Evolutionary conservation across 2,113 vertebrate genomes (phyloP).

Genomic region (Tretioscincus oriximinensis): DNA sequence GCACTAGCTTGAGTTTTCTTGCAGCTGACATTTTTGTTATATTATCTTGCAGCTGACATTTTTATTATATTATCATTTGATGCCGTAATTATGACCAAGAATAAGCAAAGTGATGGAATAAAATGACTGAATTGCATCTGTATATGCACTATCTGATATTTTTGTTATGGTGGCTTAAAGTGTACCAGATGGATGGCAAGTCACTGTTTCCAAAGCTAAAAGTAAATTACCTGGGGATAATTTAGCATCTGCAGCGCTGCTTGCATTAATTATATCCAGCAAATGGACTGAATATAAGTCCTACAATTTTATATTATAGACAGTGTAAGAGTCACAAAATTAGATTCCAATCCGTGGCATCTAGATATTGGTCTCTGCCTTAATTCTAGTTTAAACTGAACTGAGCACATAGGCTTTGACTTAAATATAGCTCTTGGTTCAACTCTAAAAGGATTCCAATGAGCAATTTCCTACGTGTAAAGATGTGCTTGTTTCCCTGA

Average conservation of each 20-base stretch:
- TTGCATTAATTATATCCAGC: constrained; percentile 8
- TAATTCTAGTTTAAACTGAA: not conserved
- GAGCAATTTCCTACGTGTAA: not conserved
- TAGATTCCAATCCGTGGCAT: not conserved
- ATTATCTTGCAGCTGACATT: not conserved
- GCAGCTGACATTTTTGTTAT: not conserved
- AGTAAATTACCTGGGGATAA: constrained; percentile 28
- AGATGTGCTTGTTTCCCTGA: too few relatives aligned
- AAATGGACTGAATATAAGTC: not conserved
- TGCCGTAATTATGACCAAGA: not conserved
- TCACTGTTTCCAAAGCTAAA: not conserved
- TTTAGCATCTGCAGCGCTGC: constrained; percentile 6
- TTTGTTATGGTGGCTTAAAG: not conserved
- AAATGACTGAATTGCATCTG: not conserved
- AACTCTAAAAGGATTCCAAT: not conserved
- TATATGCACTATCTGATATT: not conserved
- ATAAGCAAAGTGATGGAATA: not conserved
- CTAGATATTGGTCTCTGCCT: not conserved
- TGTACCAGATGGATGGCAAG: constrained; percentile 17
- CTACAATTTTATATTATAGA: not conserved
- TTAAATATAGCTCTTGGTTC: not conserved
- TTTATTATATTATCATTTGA: not conserved
- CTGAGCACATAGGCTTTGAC: not conserved
- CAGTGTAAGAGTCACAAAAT: not conserved
- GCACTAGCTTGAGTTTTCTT: not conserved